These are phyloP conservation scores for Himalopsyche tibetana DNA, from an alignment of 2,888 invertebrate genomes.

Conservation along the genomic window DNA sequence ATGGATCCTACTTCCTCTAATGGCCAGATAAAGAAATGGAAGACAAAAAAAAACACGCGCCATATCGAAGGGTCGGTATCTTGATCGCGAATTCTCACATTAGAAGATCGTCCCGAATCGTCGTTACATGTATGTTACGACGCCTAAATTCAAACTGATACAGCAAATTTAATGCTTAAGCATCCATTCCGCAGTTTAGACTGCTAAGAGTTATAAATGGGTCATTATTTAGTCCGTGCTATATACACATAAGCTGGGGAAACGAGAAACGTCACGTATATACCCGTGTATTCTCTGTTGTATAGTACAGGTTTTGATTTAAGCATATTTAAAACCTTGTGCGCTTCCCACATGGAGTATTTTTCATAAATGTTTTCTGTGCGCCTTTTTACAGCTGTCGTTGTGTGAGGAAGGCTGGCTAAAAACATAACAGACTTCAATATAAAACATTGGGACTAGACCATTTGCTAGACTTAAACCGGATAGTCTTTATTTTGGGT, in stretches of 20 bases:
- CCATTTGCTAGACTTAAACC: no score
- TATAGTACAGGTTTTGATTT: no score
- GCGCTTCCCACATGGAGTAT: no score
- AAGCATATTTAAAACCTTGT: no score
- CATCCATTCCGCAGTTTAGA: constrained; percentile 2
- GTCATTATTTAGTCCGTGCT: constrained; percentile 31
- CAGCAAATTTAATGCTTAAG: constrained; percentile 35
- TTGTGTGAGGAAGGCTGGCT: no score
- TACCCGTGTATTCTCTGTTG: no score
- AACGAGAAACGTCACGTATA: no score
- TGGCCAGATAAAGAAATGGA: background rate
- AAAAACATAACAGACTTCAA: no score
- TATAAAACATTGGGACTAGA: no score
- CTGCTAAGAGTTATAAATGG: constrained; percentile 38
- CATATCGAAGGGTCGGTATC: constrained; percentile 31
- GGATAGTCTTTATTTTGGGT: no score
- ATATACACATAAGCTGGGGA: constrained; percentile 1
- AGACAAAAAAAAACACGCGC: constrained; percentile 37
- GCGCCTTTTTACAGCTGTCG: no score
- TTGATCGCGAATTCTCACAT: constrained; percentile 35
- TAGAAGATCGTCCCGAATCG: constrained; percentile 36
- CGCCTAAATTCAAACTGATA: constrained; percentile 36
- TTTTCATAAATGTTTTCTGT: no score
- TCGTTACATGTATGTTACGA: constrained; percentile 3
- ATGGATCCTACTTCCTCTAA: constrained; percentile 24